phyloP scores from a whole-genome alignment of 2,888 invertebrate species.

The Sacculina carcini region DNA sequence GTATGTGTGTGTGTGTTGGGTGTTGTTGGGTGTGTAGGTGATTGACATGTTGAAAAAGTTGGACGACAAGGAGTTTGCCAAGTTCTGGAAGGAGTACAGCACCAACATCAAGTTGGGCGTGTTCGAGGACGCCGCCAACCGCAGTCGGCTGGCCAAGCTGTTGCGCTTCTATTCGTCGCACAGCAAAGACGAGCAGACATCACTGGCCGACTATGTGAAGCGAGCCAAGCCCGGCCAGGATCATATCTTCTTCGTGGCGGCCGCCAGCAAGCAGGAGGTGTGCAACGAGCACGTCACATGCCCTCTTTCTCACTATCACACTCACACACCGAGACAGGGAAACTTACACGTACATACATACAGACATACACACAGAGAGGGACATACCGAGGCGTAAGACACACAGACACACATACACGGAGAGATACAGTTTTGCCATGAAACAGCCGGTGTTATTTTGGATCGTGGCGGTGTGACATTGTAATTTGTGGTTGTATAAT shows the following conservation, averaged over 20 bases:
- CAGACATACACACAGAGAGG: too few species aligned
- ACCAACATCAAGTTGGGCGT: conserved; percentile 85
- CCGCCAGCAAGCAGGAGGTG: conserved; percentile 49
- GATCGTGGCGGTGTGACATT: too few species aligned
- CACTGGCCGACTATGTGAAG: conserved; percentile 61
- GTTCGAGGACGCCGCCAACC: conserved; percentile 90
- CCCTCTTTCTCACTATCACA: too few species aligned
- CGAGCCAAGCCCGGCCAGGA: conserved; percentile 89
- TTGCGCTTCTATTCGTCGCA: conserved; percentile 66
- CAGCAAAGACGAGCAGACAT: conserved; percentile 33
- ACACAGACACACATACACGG: too few species aligned
- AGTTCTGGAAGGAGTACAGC: conserved; percentile 97
- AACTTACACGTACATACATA: too few species aligned
- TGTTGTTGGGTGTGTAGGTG: neutral
- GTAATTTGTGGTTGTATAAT: too few species aligned
- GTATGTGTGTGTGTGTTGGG: too few species aligned
- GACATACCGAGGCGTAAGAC: too few species aligned
- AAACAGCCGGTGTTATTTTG: too few species aligned
- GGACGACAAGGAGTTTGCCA: conserved; percentile 56
- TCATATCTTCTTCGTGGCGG: conserved; percentile 88
- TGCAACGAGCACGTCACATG: too few species aligned
- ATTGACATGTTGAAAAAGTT: conserved; percentile 96
- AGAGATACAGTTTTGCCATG: too few species aligned
- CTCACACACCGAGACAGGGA: neutral
- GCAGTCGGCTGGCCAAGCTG: conserved; percentile 81